These are phyloP conservation scores for Poeciliopsis gracilis DNA, from an alignment of 2,797 vertebrate species.

Conservation along the genomic window DNA sequence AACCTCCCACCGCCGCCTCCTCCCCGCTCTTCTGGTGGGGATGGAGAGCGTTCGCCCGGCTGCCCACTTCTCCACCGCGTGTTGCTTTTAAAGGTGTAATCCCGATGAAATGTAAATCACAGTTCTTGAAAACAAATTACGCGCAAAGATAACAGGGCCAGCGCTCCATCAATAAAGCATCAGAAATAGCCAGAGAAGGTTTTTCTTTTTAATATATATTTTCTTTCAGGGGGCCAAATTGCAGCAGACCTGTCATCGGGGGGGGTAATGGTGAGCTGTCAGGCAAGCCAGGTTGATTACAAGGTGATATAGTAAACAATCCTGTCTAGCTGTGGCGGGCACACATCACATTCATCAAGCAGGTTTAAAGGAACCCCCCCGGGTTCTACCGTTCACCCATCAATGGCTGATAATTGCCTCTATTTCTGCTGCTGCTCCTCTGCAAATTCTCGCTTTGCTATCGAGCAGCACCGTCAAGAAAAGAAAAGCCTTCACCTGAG, in stretches of 20 bases:
- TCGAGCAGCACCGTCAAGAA: conserved; percentile 60
- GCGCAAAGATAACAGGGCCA: conserved; percentile 86
- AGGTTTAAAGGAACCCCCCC: conserved; percentile 78
- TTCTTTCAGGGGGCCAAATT: conserved; percentile 85
- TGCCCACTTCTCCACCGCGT: conserved; percentile 83
- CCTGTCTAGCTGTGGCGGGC: conserved; percentile 75
- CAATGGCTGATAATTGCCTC: conserved; percentile 64
- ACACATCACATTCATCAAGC: conserved; percentile 82
- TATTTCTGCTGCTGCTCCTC: conserved; percentile 52
- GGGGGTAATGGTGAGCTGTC: conserved; percentile 85
- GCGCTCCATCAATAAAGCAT: conserved; percentile 81
- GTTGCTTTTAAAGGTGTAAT: conserved; percentile 92
- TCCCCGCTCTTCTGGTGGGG: conserved; percentile 55
- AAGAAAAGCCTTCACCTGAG: conserved; percentile 24
- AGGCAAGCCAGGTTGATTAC: conserved; percentile 86
- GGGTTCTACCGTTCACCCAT: conserved; percentile 53
- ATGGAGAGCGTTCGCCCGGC: conserved; percentile 76
- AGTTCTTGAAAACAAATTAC: conserved; percentile 93
- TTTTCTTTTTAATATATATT: conserved; percentile 56
- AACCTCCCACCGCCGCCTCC: conserved; percentile 47
- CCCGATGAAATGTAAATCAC: conserved; percentile 96
- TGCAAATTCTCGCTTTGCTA: conserved; percentile 47
- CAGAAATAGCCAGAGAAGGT: conserved; percentile 65
- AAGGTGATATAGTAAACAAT: conserved; percentile 88
- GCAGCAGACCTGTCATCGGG: conserved; percentile 83